Percentiles rank a stretch among this genome's conserved stretches.
Conservation (phyloP, 2,113 vertebrate genomes). For the cattle (Bos taurus) region ARS-UCD2.0 NC_037328.1:147164001-147164500, state of each 20-base stretch:
- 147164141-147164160: neutral
- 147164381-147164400: neutral
- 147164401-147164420: neutral
- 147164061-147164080: neutral
- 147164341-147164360: neutral
- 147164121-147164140: neutral
- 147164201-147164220: neutral
- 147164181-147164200: neutral
- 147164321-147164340: neutral
- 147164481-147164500: conserved; percentile 9
- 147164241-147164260: neutral
- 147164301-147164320: neutral
- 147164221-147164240: neutral
- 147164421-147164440: neutral
- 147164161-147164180: neutral
- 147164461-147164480: neutral
- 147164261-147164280: neutral
- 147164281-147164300: neutral
- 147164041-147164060: neutral
- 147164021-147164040: neutral
- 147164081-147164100: neutral
- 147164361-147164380: neutral
- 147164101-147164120: neutral
- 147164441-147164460: neutral
- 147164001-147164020: neutral